These are phyloP conservation scores for Zaprionus obscuricornis DNA, from an alignment of 2,888 invertebrate species.

Conservation along the genomic window DNA sequence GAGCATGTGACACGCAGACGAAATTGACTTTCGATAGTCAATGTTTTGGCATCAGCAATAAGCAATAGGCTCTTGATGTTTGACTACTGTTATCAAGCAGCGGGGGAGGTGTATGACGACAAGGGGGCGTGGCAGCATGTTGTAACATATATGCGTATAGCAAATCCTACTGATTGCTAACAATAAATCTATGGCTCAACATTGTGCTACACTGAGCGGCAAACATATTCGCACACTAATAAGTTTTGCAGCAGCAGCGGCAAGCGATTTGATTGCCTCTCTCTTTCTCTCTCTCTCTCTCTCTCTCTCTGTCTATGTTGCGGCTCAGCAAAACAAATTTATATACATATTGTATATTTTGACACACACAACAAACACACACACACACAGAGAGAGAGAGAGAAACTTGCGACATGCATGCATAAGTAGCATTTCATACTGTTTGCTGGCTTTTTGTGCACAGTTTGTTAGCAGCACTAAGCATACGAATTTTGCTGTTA, in stretches of 20 bases:
- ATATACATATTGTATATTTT: constrained; percentile 34
- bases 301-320: constrained; percentile 9
- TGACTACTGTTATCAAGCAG: too few relatives aligned
- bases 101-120: not conserved
- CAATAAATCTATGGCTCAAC: constrained; percentile 74
- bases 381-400: not conserved
- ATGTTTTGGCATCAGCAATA: constrained; percentile 32
- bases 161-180: constrained; percentile 68
- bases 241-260: constrained; percentile 38
- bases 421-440: constrained; percentile 64
- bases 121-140: constrained; percentile 4
- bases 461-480: too few relatives aligned
- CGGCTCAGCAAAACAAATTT: constrained; percentile 27
- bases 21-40: constrained; percentile 77
- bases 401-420: too few relatives aligned
- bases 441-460: too few relatives aligned
- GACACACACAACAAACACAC: constrained; percentile 16
- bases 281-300: not conserved
- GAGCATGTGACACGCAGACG: constrained; percentile 74
- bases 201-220: constrained; percentile 41
- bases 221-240: constrained; percentile 50
- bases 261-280: constrained; percentile 45
- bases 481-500: too few relatives aligned
- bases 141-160: constrained; percentile 21
- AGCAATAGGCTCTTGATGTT: too few relatives aligned